Evolutionary conservation across 2,797 vertebrate genomes (phyloP).

Genomic region (Crenichthys baileyi): DNA sequence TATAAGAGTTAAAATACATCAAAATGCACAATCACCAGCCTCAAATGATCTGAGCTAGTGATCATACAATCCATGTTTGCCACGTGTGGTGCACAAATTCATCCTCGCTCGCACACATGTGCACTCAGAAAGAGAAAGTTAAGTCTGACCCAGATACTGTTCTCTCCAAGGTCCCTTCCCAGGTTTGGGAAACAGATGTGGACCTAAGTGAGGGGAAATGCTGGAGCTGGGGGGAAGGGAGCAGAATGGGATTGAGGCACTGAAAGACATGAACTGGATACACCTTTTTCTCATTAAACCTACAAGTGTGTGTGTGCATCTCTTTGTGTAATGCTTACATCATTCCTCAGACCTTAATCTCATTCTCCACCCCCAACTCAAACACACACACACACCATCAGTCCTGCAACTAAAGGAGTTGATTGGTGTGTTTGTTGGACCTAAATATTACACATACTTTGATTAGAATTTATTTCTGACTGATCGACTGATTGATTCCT

Average conservation of each 20-base stretch:
- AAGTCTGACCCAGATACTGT: constrained; percentile 77
- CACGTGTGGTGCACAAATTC: constrained; percentile 12
- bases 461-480: not conserved
- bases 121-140: constrained; percentile 34
- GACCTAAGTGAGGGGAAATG: constrained; percentile 39
- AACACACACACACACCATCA: not conserved
- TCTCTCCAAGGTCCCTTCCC: constrained; percentile 69
- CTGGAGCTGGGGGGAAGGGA: constrained; percentile 47
- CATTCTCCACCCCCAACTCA: not conserved
- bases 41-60: constrained; percentile 6
- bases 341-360: constrained; percentile 49
- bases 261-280: constrained; percentile 53
- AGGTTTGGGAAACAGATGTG: constrained; percentile 79
- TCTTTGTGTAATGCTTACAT: constrained; percentile 55
- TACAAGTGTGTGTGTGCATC: constrained; percentile 18
- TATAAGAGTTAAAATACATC: not conserved
- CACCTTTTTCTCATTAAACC: constrained; percentile 79
- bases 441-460: not conserved
- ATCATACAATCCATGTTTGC: constrained; percentile 5
- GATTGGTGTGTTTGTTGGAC: not conserved
- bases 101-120: not conserved
- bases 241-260: constrained; percentile 42
- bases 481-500: not conserved
- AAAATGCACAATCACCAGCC: constrained; percentile 1
- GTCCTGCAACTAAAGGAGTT: not conserved